Conservation (phyloP, 2,888 invertebrate species). For the Flabesymbios commensalis region DNA sequence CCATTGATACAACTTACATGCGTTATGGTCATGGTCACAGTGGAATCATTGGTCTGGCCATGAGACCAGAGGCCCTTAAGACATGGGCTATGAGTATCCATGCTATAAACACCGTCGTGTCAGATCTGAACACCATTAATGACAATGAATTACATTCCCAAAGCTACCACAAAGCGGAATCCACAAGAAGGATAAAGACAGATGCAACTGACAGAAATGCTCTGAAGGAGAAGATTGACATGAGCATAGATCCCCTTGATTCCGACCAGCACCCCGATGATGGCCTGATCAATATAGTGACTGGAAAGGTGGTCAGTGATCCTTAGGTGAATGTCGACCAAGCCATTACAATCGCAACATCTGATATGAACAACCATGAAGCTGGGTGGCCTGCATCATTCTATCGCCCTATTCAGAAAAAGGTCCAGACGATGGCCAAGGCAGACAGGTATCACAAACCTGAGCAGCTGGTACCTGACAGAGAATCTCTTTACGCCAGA, state of each 20-base stretch:
- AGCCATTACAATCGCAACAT: background rate
- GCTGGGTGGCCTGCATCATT: background rate
- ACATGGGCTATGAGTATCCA: conserved; percentile 37
- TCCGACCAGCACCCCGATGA: too few species aligned
- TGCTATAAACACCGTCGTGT: conserved; percentile 14
- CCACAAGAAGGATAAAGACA: background rate
- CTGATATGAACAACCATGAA: background rate
- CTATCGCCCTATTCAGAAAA: background rate
- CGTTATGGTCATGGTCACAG: conserved; percentile 36
- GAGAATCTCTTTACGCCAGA: conserved; percentile 10
- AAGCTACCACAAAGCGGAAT: background rate
- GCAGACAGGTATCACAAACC: background rate
- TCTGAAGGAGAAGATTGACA: too few species aligned
- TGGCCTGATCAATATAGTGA: background rate
- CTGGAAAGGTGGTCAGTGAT: background rate
- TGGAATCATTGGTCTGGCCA: conserved; percentile 37
- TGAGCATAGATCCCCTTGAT: too few species aligned
- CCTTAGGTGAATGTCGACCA: background rate
- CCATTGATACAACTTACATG: conserved; percentile 41
- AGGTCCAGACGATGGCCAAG: background rate
- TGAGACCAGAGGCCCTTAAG: conserved; percentile 30
- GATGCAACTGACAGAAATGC: background rate
- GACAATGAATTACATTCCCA: background rate
- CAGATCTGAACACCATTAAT: background rate
- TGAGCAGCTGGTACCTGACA: background rate